phyloP scores from a whole-genome alignment of 2,888 invertebrate species.

The Glyphotaelius pellucidus region DNA sequence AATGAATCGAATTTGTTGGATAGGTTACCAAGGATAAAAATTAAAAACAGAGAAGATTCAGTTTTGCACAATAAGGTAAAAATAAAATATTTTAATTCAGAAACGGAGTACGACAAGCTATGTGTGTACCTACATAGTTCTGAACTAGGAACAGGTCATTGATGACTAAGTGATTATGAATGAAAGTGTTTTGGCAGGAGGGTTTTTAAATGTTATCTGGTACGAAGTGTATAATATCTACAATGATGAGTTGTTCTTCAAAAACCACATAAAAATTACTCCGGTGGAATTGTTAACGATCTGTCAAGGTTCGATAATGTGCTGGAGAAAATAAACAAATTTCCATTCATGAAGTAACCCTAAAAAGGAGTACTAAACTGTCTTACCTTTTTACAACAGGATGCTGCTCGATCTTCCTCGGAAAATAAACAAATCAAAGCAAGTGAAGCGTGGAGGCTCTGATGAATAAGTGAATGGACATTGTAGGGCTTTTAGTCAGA shows the following conservation, averaged over 20 bases:
- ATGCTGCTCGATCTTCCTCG: slow-evolving; percentile 15
- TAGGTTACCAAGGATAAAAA: not conserved
- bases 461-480: slow-evolving; percentile 57
- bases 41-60: not conserved
- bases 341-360: not conserved
- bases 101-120: not conserved
- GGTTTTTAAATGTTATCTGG: not conserved
- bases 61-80: not conserved
- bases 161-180: not conserved
- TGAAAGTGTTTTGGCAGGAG: not conserved
- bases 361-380: not conserved
- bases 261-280: not conserved
- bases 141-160: not conserved
- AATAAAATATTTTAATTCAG: not conserved
- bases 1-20: not conserved
- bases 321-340: not conserved
- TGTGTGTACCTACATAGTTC: too few species aligned
- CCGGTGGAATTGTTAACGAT: not conserved
- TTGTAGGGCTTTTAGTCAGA: slow-evolving; percentile 49
- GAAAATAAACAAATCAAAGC: slow-evolving; percentile 52
- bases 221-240: not conserved
- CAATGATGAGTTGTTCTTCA: not conserved
- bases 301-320: not conserved
- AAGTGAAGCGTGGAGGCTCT: slow-evolving; percentile 50
- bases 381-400: slow-evolving; percentile 20